Conservation (phyloP, 2,888 invertebrate genomes). For the Sinotaia quadrata region DNA sequence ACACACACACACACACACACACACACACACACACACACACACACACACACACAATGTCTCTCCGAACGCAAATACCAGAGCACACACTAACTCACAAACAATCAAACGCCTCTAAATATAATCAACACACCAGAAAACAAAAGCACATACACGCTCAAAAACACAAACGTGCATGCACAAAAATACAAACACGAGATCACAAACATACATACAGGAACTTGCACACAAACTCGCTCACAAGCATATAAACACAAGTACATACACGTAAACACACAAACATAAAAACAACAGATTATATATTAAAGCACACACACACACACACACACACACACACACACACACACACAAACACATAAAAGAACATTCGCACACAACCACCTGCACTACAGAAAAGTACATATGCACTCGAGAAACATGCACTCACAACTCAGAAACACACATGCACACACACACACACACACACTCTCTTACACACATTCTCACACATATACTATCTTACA, state of each 20-base stretch:
- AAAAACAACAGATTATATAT: background rate
- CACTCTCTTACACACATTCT: no score
- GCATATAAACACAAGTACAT: conserved; percentile 2
- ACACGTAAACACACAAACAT: conserved; percentile 1
- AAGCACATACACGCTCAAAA: conserved; percentile 2
- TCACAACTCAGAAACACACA: no score
- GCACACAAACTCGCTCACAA: background rate
- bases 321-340: conserved; percentile 12
- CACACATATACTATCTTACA: no score
- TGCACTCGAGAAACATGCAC: no score
- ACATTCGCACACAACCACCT: background rate
- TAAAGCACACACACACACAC: conserved; percentile 8
- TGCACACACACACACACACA: no score
- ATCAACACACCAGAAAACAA: background rate
- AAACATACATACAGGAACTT: conserved; percentile 4
- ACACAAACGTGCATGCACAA: conserved; percentile 6
- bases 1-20: background rate
- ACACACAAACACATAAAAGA: conserved; percentile 6
- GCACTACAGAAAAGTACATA: no score
- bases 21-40: no score
- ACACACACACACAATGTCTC: no score
- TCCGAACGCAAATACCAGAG: no score
- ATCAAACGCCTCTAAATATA: no score
- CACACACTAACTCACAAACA: no score
- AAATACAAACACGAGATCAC: background rate